Evolutionary conservation across 2,888 invertebrate genomes (phyloP), one percentile per base, ranked within the genome.

Genomic region (Brachyptera risi): DNA sequence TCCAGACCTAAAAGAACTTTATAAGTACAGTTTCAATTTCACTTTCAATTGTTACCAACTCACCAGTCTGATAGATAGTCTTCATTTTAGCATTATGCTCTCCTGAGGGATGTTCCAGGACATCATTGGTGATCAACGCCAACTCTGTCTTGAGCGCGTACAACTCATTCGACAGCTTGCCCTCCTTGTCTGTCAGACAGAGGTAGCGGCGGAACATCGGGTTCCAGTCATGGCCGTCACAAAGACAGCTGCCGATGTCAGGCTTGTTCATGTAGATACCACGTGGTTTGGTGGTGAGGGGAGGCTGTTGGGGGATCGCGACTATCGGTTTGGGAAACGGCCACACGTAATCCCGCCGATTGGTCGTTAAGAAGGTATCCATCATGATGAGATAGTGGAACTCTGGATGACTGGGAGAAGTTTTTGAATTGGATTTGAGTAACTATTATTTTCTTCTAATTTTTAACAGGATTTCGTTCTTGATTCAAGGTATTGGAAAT

Each of bases 21-120:
- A n/a, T n/a, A n/a, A n/a, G n/a, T n/a, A n/a, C n/a, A n/a, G n/a
- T n/a, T n/a, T n/a, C n/a, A n/a, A n/a, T n/a, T n/a, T n/a, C n/a
- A n/a, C n/a, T n/a, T n/a, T n/a, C n/a, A n/a, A n/a, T n/a, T n/a
- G n/a, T n/a, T n/a, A n/a, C n/a, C n/a, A n/a, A n/a, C n/a, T n/a
- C n/a, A n/a, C n/a, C n/a, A n/a, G n/a, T 79, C 73, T 82, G 80
- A 68, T 84, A 85, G 71, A 85, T 80, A 0, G 82, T 83, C 51
- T 76, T 73, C 82, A 86, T 82, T 72, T 83, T 82, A 54, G 79
- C 78, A 65, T 86, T 83, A 9, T 80, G 76, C 40, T 80, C 80
- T 64, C 83, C 83, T 68, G 85, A 85, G 0, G 82, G 82, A 68
- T 83, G 83, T 63, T 86, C 84, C 62, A 86, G 69, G 63, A 86